A percentile compares a stretch with the other conserved stretches of the same genome.
Evolutionary conservation across 2,797 vertebrate genomes (phyloP).

Genomic region (Clarias laeviceps): DNA sequence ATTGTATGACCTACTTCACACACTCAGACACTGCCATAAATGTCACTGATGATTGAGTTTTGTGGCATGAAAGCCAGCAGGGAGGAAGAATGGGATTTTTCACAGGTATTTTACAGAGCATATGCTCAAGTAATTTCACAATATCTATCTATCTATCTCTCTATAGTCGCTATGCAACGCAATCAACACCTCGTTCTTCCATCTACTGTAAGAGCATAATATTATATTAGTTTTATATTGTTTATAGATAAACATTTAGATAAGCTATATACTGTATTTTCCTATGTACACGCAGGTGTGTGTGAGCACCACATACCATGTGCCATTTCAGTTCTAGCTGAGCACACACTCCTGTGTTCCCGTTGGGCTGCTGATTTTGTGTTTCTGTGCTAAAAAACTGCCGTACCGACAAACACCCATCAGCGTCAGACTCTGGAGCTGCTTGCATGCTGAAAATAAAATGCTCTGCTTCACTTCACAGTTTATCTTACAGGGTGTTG

Average conservation of each 20-base stretch:
- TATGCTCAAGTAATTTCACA: background rate
- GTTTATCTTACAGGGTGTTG: constrained; percentile 44
- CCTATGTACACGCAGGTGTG: constrained; percentile 46
- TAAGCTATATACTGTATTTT: background rate
- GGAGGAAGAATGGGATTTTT: constrained; percentile 9
- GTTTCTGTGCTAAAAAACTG: constrained; percentile 44
- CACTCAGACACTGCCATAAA: constrained; percentile 28
- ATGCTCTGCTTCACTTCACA: constrained; percentile 42
- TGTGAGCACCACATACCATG: constrained; percentile 40
- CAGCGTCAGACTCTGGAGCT: constrained; percentile 43
- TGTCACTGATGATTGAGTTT: constrained; percentile 19
- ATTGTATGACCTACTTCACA: constrained; percentile 9
- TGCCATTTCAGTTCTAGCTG: constrained; percentile 56
- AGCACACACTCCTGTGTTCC: constrained; percentile 53
- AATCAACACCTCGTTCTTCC: background rate
- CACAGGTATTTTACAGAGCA: background rate
- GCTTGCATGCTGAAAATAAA: constrained; percentile 42
- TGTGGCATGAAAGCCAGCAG: constrained; percentile 26
- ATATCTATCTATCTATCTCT: background rate
- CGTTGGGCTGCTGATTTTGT: constrained; percentile 51
- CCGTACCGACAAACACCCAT: constrained; percentile 45
- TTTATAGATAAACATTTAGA: background rate
- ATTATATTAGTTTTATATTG: background rate
- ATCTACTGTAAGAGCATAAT: background rate
- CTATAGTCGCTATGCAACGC: background rate